Base-by-base conservation (phyloP, 2,113 vertebrate genomes). In the Pangasianodon gigas region DNA sequence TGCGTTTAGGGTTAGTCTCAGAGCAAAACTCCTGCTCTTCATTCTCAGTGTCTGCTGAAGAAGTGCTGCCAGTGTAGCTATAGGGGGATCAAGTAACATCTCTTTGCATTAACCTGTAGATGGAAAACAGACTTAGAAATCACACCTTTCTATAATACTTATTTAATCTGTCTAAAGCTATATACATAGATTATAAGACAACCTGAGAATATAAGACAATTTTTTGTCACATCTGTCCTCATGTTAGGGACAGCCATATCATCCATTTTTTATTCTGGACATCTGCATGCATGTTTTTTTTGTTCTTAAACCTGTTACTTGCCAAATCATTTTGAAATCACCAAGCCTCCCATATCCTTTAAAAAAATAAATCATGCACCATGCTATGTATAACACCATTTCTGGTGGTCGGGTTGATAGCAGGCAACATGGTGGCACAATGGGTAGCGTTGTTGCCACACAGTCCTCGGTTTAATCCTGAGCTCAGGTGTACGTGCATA, bases 1-100 rank as follows among this genome's bases (percentile, higher is more conserved):
- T 92, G 80, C 85, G 65, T 75, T 37, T 46, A 88, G 90, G 86
- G 71, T 88, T 74, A 84, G 69, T 56, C 18, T 29, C 69, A n/a
- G 84, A n/a, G 74, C 60, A 74, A 60, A 74, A 37, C n/a, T 84
- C 51, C 41, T 56, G 67, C 90, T 86, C 37, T 77, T 41, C 62
- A 75, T 65, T 82, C 32, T 65, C 16, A 56, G 24, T 82, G 52
- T 1, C 29, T 58, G 54, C 32, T 83, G 52, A 56, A 83, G 7
- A 58, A 41, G 51, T 82, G 80, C 52, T 62, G 82, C 56, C 56
- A 62, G 56, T 26, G 21, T 0, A 26, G 41, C 82, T 18, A 84
- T 62, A 29, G 54, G 54, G 52, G 19, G 54, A 8, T 56, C 32
- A 60, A 84, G 1, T 41, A 58, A 41, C 41, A 60, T 14, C 54